Evolutionary conservation across 2,888 invertebrate species (phyloP).

Genomic region (Catocala fraxini): DNA sequence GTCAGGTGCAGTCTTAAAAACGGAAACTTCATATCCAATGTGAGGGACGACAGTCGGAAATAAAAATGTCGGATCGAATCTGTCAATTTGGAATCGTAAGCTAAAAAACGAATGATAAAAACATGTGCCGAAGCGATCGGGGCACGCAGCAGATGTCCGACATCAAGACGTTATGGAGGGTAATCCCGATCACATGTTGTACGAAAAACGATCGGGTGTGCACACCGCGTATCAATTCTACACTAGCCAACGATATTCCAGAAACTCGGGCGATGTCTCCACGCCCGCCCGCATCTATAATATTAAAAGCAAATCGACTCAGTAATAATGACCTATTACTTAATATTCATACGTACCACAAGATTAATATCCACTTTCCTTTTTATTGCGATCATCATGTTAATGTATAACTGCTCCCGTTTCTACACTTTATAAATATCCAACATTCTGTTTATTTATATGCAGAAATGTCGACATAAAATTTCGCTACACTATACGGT

Average conservation of each 20-base stretch:
- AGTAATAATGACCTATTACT: constrained; percentile 51
- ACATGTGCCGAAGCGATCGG: constrained; percentile 70
- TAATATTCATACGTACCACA: constrained; percentile 19
- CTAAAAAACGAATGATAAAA: constrained; percentile 73
- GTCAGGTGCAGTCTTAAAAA: constrained; percentile 38
- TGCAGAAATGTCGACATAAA: constrained; percentile 23
- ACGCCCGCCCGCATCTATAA: constrained; percentile 36
- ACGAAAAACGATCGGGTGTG: constrained; percentile 71
- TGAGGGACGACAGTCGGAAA: constrained; percentile 35
- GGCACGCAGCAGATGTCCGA: constrained; percentile 76
- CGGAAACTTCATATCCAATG: constrained; percentile 18
- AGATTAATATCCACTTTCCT: constrained; percentile 25
- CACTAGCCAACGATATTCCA: constrained; percentile 39
- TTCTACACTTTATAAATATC: constrained; percentile 30
- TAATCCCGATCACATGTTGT: constrained; percentile 76
- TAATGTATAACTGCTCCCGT: constrained; percentile 17
- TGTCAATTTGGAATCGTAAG: constrained; percentile 65
- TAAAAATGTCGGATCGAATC: constrained; percentile 59
- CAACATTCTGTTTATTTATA: constrained; percentile 26
- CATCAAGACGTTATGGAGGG: constrained; percentile 83
- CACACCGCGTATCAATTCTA: constrained; percentile 45
- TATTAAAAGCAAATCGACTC: constrained; percentile 61
- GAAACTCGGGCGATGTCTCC: constrained; percentile 58
- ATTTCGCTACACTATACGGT: constrained; percentile 24
- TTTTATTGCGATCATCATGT: constrained; percentile 39